Conservation (phyloP, 2,888 invertebrate genomes). For the Latheticus oryzae region DNA sequence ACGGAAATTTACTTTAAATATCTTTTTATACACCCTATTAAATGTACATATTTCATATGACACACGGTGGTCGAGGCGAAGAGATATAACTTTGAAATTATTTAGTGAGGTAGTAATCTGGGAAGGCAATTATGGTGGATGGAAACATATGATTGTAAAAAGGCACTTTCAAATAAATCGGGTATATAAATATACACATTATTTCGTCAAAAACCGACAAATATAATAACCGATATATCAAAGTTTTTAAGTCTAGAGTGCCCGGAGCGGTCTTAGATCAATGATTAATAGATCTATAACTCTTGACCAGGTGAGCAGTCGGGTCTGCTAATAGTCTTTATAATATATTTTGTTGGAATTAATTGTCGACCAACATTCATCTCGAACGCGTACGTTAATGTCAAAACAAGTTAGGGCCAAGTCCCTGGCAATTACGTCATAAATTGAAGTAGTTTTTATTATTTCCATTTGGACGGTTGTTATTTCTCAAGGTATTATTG, state of each 20-base stretch:
- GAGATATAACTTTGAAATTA: no score
- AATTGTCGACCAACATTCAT: slow-evolving; percentile 62
- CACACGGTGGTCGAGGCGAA: no score
- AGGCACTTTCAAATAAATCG: slow-evolving; percentile 50
- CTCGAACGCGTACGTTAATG: slow-evolving; percentile 58
- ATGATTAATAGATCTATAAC: slow-evolving; percentile 63
- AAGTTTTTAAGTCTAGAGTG: slow-evolving; percentile 45
- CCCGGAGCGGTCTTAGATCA: slow-evolving; percentile 55
- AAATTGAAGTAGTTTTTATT: slow-evolving; percentile 57
- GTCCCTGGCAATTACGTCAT: slow-evolving; percentile 56
- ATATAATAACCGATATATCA: slow-evolving; percentile 58
- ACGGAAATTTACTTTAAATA: no score
- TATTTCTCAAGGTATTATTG: slow-evolving; percentile 52
- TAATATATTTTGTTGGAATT: slow-evolving; percentile 62
- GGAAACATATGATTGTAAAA: no score
- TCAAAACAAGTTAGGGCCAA: slow-evolving; percentile 58
- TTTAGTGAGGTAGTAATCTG: slow-evolving; percentile 7
- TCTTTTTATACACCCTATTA: no score
- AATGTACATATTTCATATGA: no score
- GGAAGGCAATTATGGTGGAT: slow-evolving; percentile 18
- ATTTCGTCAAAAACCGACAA: slow-evolving; percentile 61
- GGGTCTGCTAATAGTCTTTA: slow-evolving; percentile 56
- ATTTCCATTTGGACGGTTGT: slow-evolving; percentile 44
- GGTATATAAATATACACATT: slow-evolving; percentile 57
- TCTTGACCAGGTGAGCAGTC: slow-evolving; percentile 60